Base-by-base conservation (phyloP, 2,888 invertebrate species). In the Drosophila paucipuncta region DNA sequence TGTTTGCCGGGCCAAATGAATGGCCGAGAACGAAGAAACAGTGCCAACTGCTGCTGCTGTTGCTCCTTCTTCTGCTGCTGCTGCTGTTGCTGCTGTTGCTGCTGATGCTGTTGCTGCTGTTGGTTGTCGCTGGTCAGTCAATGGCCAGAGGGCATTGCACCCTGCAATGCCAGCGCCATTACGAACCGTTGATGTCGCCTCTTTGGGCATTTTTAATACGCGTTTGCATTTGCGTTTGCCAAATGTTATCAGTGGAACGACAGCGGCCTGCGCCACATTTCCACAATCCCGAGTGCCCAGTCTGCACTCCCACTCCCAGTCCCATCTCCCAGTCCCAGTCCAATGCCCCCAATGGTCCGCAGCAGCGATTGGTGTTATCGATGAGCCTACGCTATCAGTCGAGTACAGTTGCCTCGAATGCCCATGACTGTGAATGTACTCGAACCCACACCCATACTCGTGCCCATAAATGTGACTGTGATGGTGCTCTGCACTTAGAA, bases 121-220 rank as follows among this genome's bases (percentile, higher is more conserved):
- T 58, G 71, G 63, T 41, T 60, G 71, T 59, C 73, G 76, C 63
- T 72, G 78, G 69, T 73, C 80, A 80, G 75, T 82, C 78, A 80
- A 80, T 63, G 80, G 59, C 78, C 79, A 57, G 67, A 69, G 85
- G 89, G 63, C 89, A 89, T 86, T 85, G 85, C 89, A 89, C 85
- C 80, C 87, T 76, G 54, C 73, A 63, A 63, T 55, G 59, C 41
- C 72, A 61, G 54, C 53, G 55, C 39, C 62, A 57, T 55, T 78
- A 72, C 72, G 65, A 76, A 67, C 73, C 73, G 69, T 68, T 80
- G 84, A 85, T 83, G 86, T 66, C 78, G n/a, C 28, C 28, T 80
- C 89, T 89, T 91, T 85, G 86, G 86, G 91, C 85, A 91, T 90
- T 90, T 89, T 90, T 84, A 89, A 89, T 91, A 86, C 89, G 89